Evolutionary conservation across 2,888 invertebrate species (phyloP), one percentile per base, ranked within the genome.

Genomic region (Cephalotes varians): DNA sequence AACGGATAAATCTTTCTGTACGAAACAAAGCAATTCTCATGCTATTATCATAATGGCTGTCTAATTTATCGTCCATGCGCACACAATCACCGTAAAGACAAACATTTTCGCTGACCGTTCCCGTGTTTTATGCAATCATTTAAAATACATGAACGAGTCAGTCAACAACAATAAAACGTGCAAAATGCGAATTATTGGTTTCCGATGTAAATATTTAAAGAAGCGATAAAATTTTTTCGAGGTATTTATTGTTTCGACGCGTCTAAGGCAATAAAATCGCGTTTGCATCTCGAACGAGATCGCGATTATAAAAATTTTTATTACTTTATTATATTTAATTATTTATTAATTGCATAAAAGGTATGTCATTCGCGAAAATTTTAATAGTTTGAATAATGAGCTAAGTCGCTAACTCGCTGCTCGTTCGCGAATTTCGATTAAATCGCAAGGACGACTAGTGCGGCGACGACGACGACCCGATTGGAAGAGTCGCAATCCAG

Each of bases 21-120:
- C 34, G 18, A 79, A 54, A 69, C 77, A 69, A 79, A 71, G 34
- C 34, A 10, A 79, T 79, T 79, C 77, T 21, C 71, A 47, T 0
- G 56, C 18, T 58, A 79, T 79, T 79, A 69, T 79, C 71, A 25
- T 18, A 71, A 79, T 25, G 12, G 31, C 44, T 28, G 44, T 69
- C 21, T 71, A 69, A 79, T 31, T 71, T 71, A 34, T 69, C 31
- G 31, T 69, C 56, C 65, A 37, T 21, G 31, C 56, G 28, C 10
- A 28, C 40, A 34, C 47, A 49, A 34, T 31, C 44, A 31, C 49
- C 40, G 77, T 81, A 28, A 69, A 69, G 31, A 76, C n/a, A 65
- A 76, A 56, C 21, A 51, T 69, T 77, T 77, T 77, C 18, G 10
- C 40, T 15, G 15, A 54, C 37, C n/a, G 31, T 54, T 37, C 25